phyloP scores from a whole-genome alignment of 2,113 vertebrate species.

The Quiscalus mexicanus region DNA sequence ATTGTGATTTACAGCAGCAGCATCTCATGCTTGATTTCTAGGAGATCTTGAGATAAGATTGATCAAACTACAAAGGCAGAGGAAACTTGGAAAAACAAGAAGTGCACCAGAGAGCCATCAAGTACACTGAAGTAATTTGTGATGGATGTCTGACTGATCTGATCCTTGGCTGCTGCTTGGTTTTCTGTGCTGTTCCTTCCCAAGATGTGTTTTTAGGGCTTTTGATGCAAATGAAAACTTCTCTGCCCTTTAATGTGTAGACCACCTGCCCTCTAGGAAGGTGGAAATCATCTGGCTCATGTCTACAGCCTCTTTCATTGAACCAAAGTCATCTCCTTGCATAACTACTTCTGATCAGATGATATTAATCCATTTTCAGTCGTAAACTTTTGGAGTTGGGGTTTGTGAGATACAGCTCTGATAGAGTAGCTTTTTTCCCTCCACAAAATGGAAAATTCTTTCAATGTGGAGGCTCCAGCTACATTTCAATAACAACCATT shows the following conservation, averaged over 20 bases:
- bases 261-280: rapidly evolving
- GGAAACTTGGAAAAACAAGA: neutral
- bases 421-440: neutral
- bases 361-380: neutral
- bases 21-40: neutral
- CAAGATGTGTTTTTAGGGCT: neutral
- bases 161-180: neutral
- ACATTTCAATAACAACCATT: neutral
- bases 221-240: neutral
- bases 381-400: neutral
- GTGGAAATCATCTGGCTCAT: neutral
- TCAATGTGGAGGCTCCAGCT: neutral
- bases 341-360: neutral
- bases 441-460: neutral
- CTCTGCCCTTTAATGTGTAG: neutral
- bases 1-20: neutral
- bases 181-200: neutral
- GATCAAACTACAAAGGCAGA: neutral
- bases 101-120: neutral
- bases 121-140: neutral
- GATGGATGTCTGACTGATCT: neutral
- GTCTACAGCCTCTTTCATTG: neutral
- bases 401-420: neutral
- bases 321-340: neutral
- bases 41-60: neutral